Conservation (phyloP, 2,888 invertebrate species). For the Spatulosminthurus flaviceps region DNA sequence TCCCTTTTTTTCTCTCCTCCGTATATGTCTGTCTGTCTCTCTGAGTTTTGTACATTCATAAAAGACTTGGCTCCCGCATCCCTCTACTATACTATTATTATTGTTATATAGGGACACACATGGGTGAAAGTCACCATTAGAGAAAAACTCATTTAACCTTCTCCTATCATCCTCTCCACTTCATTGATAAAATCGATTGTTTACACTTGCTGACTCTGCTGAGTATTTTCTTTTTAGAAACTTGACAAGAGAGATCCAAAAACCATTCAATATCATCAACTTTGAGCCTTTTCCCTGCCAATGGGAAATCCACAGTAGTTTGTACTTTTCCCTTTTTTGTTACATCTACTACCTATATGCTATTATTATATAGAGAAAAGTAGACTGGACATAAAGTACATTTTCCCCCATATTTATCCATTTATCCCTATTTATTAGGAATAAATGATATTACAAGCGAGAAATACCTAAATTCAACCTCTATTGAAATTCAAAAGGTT, state of each 20-base stretch:
- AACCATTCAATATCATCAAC: constrained; percentile 19
- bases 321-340: constrained; percentile 3
- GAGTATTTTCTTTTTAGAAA: constrained; percentile 27
- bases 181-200: constrained; percentile 48
- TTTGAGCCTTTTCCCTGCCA: not conserved
- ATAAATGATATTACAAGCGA: too few species aligned
- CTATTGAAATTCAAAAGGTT: too few species aligned
- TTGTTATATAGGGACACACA: not conserved
- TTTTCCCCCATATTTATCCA: too few species aligned
- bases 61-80: too few species aligned
- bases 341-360: not conserved
- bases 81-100: not conserved
- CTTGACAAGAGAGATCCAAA: not conserved
- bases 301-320: too few species aligned
- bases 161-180: constrained; percentile 45
- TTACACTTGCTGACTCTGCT: constrained; percentile 36
- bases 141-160: constrained; percentile 44
- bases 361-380: too few species aligned
- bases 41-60: not conserved
- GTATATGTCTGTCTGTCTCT: too few species aligned
- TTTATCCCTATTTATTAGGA: too few species aligned
- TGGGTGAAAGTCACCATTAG: constrained; percentile 39
- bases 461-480: too few species aligned
- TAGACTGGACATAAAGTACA: too few species aligned
- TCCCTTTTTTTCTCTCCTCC: too few species aligned